Percentiles rank a stretch among this genome's conserved stretches.
These are phyloP conservation scores for Pygmarrhopalites habei DNA, from an alignment of 1,140 invertebrate species.

Conservation along the genomic window DNA sequence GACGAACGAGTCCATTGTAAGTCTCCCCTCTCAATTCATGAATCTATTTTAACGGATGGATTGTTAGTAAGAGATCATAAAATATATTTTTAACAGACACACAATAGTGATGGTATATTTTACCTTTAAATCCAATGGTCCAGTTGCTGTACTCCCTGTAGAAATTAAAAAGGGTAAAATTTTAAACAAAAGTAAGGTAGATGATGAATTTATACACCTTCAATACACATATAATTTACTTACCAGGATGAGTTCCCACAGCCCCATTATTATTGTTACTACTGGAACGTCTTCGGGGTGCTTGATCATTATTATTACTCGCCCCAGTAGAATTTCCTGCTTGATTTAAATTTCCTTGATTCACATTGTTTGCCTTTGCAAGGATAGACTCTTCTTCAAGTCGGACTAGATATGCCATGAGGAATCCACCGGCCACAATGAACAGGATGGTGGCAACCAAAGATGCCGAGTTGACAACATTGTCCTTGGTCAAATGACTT, in stretches of 20 bases:
- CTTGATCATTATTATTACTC: too few relatives aligned
- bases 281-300: neutral
- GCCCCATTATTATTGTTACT: neutral
- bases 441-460: conserved; percentile 71
- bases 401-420: conserved; percentile 79
- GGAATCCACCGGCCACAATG: conserved; percentile 72
- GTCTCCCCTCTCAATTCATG: conserved; percentile 91
- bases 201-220: too few relatives aligned
- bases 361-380: conserved; percentile 32
- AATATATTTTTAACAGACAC: too few relatives aligned
- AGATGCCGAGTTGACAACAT: conserved; percentile 72
- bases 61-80: too few relatives aligned
- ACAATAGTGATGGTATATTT: too few relatives aligned
- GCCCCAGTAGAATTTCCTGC: too few relatives aligned
- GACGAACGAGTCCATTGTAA: conserved; percentile 84
- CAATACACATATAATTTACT: too few relatives aligned
- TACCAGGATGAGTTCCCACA: too few relatives aligned
- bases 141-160: too few relatives aligned
- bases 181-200: too few relatives aligned
- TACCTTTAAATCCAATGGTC: conserved; percentile 52
- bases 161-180: too few relatives aligned
- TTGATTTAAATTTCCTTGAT: conserved; percentile 1
- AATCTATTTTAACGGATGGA: too few relatives aligned
- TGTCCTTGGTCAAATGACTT: conserved; percentile 68
- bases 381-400: conserved; percentile 66